Conservation (phyloP, 2,113 vertebrate genomes). For the Oryctolagus cuniculus region mOryCun1.1 NC_091442.1:84859001-84859500, state of each 20-base stretch:
- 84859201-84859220: background rate
- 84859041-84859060: background rate
- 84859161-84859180: background rate
- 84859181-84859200: background rate
- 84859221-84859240: no score
- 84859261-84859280: background rate
- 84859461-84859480: background rate
- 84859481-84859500: background rate
- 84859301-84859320: background rate
- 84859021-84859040: background rate
- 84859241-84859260: background rate
- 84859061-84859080: background rate
- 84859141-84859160: background rate
- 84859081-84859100: background rate
- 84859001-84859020: background rate
- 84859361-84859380: background rate
- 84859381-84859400: background rate
- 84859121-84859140: background rate
- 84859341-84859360: background rate
- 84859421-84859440: background rate
- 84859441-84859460: background rate
- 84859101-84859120: background rate
- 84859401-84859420: background rate
- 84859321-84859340: background rate
- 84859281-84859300: background rate